phyloP scores from a whole-genome alignment of 1,140 invertebrate genomes.

The Pomacea maculata region DNA sequence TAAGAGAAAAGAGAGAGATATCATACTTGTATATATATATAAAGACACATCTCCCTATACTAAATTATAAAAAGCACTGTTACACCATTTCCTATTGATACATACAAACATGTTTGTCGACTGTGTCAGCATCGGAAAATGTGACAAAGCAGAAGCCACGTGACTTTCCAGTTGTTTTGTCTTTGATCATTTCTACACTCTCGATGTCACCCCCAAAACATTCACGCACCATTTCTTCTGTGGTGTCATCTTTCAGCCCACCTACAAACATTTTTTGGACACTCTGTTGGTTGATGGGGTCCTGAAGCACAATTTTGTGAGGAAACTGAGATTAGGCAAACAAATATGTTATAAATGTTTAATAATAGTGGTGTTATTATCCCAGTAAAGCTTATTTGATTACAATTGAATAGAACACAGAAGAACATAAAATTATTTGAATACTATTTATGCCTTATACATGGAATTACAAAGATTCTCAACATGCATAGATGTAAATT shows the following conservation, averaged over 20 bases:
- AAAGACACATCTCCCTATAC: not conserved
- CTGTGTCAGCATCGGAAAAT: slow-evolving; percentile 59
- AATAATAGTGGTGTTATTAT: too few relatives aligned
- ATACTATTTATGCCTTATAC: too few relatives aligned
- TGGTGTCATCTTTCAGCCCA: slow-evolving; percentile 48
- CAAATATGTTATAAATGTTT: too few relatives aligned
- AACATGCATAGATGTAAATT: too few relatives aligned
- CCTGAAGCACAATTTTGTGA: not conserved
- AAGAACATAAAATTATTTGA: too few relatives aligned
- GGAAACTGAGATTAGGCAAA: too few relatives aligned
- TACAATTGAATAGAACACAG: too few relatives aligned
- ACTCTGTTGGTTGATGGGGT: slow-evolving; percentile 30
- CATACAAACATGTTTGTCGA: slow-evolving; percentile 55
- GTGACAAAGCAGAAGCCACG: slow-evolving; percentile 61
- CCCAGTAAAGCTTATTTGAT: too few relatives aligned
- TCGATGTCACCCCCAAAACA: slow-evolving; percentile 32
- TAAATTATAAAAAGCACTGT: not conserved
- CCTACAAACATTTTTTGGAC: slow-evolving; percentile 91
- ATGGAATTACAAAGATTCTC: too few relatives aligned
- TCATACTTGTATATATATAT: too few relatives aligned
- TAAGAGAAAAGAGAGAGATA: too few relatives aligned
- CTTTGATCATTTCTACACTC: slow-evolving; percentile 32
- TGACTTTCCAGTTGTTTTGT: slow-evolving; percentile 36
- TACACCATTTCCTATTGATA: not conserved
- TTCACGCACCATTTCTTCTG: slow-evolving; percentile 35